Percentiles rank a stretch among this genome's conserved stretches.
phyloP scores from a whole-genome alignment of 2,797 vertebrate species.

The Oceanodroma leucorhoa region DNA sequence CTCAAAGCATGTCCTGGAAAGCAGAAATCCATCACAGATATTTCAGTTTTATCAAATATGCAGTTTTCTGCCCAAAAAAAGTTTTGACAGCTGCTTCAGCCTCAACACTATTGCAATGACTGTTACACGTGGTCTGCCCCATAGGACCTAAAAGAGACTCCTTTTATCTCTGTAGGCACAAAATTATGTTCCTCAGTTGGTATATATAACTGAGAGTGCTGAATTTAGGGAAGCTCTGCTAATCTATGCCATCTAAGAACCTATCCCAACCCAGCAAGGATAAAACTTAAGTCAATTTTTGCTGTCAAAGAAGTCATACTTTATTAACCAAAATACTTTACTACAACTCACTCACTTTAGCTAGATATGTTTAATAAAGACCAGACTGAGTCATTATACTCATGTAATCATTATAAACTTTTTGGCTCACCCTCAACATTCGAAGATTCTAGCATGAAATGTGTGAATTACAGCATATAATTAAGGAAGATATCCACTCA shows the following conservation, averaged over 20 bases:
- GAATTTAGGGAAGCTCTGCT: not conserved
- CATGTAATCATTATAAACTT: not conserved
- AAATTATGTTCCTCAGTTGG: fast-evolving
- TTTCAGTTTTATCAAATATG: not conserved
- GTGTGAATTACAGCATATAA: not conserved
- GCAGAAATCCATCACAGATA: not conserved
- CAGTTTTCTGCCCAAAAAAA: not conserved
- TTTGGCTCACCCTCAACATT: not conserved
- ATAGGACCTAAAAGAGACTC: not conserved
- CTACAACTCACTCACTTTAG: not conserved
- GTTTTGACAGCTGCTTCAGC: not conserved
- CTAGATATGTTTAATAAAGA: not conserved
- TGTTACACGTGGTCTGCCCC: not conserved
- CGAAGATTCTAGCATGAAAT: not conserved
- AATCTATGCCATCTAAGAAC: not conserved
- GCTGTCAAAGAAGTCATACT: not conserved
- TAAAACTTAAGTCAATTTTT: not conserved
- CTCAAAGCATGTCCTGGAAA: not conserved
- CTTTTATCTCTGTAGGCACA: not conserved
- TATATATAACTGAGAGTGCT: not conserved
- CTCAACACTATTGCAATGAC: not conserved
- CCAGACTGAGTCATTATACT: not conserved
- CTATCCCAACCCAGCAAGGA: not conserved
- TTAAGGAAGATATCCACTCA: not conserved
- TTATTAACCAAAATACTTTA: not conserved